phyloP scores from a whole-genome alignment of 2,113 vertebrate genomes.

The Uria lomvia region DNA sequence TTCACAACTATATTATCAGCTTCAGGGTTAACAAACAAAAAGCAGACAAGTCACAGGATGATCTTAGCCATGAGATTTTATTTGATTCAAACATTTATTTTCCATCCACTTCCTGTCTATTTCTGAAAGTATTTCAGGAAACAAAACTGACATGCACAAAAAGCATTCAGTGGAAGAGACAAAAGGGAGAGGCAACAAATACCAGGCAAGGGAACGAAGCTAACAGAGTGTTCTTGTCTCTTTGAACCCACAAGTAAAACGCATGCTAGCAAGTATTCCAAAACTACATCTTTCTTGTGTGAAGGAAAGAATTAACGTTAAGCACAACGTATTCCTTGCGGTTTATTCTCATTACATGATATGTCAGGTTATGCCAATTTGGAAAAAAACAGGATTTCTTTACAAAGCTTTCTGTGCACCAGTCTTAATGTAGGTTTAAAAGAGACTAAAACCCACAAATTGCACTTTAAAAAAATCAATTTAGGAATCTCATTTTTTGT shows the following conservation, averaged over 20 bases:
- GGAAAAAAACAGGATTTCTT: slow-evolving; percentile 44
- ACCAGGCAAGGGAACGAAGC: neutral
- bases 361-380: slow-evolving; percentile 43
- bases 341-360: slow-evolving; percentile 24
- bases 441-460: neutral
- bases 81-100: neutral
- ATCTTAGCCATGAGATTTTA: slow-evolving; percentile 17
- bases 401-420: slow-evolving; percentile 13
- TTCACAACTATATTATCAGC: neutral
- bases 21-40: neutral
- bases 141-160: slow-evolving; percentile 19
- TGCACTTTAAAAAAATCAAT: neutral
- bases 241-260: neutral
- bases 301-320: slow-evolving; percentile 50
- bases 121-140: neutral
- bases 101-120: neutral
- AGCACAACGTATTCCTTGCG: slow-evolving; percentile 66
- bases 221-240: neutral
- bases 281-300: neutral
- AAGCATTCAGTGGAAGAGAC: neutral
- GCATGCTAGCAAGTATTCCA: neutral
- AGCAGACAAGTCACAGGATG: neutral
- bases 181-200: neutral
- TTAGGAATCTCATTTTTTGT: neutral
- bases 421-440: slow-evolving; percentile 1